These are phyloP conservation scores for Xerus inauris DNA, from an alignment of 2,113 vertebrate species.

Conservation along the genomic window DNA sequence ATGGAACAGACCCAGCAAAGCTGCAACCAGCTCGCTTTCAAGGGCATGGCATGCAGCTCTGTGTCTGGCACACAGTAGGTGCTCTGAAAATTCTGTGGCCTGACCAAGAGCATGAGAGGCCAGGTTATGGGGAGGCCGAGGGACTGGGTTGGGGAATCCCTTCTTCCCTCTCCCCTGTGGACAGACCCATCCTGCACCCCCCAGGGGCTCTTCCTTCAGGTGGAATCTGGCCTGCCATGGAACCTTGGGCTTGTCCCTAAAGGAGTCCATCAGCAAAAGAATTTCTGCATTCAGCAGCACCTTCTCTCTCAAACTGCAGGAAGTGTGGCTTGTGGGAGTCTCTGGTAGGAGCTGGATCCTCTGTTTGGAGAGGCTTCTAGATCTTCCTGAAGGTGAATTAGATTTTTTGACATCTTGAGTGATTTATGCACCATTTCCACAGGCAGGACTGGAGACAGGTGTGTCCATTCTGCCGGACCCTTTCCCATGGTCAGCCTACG, in stretches of 20 bases:
- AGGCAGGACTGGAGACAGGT: not conserved
- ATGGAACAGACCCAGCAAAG: fast-evolving
- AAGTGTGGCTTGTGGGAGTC: not conserved
- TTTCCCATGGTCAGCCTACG: fast-evolving
- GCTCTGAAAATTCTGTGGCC: no score
- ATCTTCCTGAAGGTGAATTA: fast-evolving
- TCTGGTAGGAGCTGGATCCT: not conserved
- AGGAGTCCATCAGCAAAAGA: not conserved
- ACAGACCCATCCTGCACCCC: not conserved
- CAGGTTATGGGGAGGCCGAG: not conserved
- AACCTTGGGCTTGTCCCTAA: not conserved
- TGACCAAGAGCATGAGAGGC: fast-evolving
- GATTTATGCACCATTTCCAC: not conserved
- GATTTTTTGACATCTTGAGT: no score
- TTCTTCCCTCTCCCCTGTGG: not conserved
- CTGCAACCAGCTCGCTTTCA: fast-evolving
- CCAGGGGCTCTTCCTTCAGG: not conserved
- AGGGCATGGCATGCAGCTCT: no score
- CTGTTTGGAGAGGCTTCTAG: not conserved
- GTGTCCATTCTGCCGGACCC: not conserved
- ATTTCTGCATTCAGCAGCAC: not conserved
- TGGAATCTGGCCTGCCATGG: not conserved
- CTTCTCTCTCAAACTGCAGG: not conserved
- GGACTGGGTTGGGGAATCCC: fast-evolving
- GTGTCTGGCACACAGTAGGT: fast-evolving